Base-by-base conservation (phyloP, 2,888 invertebrate species). In the Caenorhabditis sp. region DNA sequence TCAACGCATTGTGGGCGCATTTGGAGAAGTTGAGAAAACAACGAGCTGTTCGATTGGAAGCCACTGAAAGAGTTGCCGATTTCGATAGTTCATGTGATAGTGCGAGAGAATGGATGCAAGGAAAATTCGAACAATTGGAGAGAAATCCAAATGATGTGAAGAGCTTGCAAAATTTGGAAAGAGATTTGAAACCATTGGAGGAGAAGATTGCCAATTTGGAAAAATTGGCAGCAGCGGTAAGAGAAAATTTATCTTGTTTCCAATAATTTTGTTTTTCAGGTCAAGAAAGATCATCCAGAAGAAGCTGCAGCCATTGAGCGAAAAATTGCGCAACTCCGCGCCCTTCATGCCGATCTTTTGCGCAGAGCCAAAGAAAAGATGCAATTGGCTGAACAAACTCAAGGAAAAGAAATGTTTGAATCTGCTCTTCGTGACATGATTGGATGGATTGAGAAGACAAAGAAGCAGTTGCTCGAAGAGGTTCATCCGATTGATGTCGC, bases 51-150 rank as follows among this genome's bases (percentile, higher is more conserved):
- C 95, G 93, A 76, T 88, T 97, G 36, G 94, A 95, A 88, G 96
- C 95, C 0, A 94, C 95, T 1, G 93, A 93, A 1, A 93, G 94
- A 87, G 95, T 99, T 83, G 97, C 97, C 88, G 90, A 97, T 10
- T 99, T 97, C 90, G 93, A 95, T 87, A 93, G 95, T 64, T 94
- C 95, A 0, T 97, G 97, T 89, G 95, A 95, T 87, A 97, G 97
- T 88, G 94, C 96, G 0, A 92, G 93, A 79, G 95, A 95, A 87
- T 97, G 97, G 97, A 97, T 99, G 93, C 91, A 92, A 64, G 97
- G 97, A 89, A 97, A 97, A 89, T 94, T 94, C 90, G 92, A 93
- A 73, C 94, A 95, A 88, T 89, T 96, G 68, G 94, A 94, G 56
- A 87, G 89, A 71, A 90, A 90, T 58, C 77, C 83, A 21, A 81